Evolutionary conservation across 1,140 invertebrate species (phyloP).

Genomic region (Anastrepha ludens): DNA sequence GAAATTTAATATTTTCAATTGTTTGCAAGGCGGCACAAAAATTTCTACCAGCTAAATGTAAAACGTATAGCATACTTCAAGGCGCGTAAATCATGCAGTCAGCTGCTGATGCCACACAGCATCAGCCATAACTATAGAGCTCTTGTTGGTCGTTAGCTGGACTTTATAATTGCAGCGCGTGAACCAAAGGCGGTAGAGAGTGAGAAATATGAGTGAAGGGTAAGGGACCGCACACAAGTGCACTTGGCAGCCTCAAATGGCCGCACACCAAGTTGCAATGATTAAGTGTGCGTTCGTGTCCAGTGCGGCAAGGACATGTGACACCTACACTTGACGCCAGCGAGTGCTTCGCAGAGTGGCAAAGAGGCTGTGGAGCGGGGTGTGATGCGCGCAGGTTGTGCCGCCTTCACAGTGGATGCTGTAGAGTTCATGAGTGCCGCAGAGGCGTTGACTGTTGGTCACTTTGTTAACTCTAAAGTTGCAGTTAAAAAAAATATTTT

Average conservation of each 20-base stretch:
- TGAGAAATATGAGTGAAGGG: not conserved
- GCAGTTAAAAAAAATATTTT: slow-evolving; percentile 12
- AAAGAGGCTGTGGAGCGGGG: not conserved
- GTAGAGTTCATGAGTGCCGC: not conserved
- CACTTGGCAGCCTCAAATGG: slow-evolving; percentile 40
- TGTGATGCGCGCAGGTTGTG: no score
- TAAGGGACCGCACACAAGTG: not conserved
- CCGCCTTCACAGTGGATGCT: no score
- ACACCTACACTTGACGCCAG: slow-evolving; percentile 42
- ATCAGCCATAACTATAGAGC: not conserved
- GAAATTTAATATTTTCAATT: slow-evolving; percentile 49
- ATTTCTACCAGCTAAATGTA: not conserved
- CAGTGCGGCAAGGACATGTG: slow-evolving; percentile 51
- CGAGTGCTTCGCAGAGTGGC: not conserved
- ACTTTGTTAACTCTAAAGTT: slow-evolving; percentile 39
- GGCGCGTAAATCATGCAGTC: slow-evolving; percentile 51
- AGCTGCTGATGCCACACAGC: slow-evolving; percentile 37
- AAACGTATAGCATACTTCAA: slow-evolving; percentile 37
- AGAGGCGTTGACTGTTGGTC: not conserved
- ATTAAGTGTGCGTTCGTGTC: slow-evolving; percentile 52
- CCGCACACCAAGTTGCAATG: slow-evolving; percentile 43
- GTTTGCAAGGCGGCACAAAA: not conserved
- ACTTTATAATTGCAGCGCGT: slow-evolving; percentile 39
- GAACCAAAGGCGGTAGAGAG: not conserved
- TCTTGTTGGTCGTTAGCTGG: not conserved